phyloP scores from a whole-genome alignment of 37 sponge, comb jelly and placozoan species.

The Ianthella basta region DNA sequence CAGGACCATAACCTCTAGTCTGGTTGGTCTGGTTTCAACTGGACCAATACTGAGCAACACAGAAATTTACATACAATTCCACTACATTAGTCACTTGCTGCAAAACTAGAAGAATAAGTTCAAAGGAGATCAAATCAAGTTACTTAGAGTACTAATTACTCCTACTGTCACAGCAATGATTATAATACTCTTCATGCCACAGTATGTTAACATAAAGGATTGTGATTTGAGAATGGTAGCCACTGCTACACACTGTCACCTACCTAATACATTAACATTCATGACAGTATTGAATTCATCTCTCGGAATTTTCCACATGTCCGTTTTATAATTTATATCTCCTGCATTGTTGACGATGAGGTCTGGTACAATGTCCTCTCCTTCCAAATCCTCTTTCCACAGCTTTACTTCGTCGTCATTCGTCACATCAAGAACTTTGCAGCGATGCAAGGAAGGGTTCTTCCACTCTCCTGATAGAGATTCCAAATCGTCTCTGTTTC shows the following conservation, averaged over 20 bases:
- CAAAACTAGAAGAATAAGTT: not conserved
- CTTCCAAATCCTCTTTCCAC: not conserved
- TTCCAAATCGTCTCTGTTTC: not conserved
- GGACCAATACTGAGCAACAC: no score
- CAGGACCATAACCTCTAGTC: no score
- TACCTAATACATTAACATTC: constrained; percentile 12
- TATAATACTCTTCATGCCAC: no score
- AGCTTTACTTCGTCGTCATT: not conserved
- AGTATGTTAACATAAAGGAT: no score
- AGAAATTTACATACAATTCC: no score
- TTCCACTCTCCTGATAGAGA: not conserved
- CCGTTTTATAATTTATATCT: not conserved
- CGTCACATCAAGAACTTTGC: not conserved
- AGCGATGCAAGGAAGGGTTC: not conserved
- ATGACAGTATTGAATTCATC: constrained; percentile 29
- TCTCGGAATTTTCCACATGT: constrained; percentile 1
- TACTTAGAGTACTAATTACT: no score
- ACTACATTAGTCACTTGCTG: no score
- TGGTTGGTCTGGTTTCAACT: no score
- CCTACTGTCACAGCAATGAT: no score
- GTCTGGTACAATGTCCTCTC: constrained; percentile 12
- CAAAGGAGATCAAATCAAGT: no score
- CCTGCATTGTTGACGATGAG: constrained; percentile 41
- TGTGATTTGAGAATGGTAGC: no score
- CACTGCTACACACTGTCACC: not conserved